phyloP scores from a whole-genome alignment of 2,888 invertebrate species.

The Clanis bilineata region DNA sequence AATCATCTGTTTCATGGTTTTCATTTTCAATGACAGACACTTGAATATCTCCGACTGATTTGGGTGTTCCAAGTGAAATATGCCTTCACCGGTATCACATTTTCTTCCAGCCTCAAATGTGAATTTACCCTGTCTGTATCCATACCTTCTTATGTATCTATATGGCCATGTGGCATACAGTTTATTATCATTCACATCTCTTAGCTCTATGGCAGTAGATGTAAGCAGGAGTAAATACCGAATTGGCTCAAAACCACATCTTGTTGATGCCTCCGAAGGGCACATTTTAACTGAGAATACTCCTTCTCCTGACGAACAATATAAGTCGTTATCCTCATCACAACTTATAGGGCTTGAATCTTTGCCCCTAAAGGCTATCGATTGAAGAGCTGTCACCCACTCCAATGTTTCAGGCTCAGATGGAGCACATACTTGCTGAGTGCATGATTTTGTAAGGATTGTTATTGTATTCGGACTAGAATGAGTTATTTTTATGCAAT shows the following conservation, averaged over 20 bases:
- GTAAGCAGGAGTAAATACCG: conserved; percentile 89
- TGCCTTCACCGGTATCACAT: conserved; percentile 92
- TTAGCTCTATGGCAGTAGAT: conserved; percentile 88
- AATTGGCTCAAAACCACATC: conserved; percentile 88
- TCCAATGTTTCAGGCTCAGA: conserved; percentile 87
- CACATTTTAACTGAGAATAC: conserved; percentile 90
- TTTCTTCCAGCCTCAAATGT: conserved; percentile 94
- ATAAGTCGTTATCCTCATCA: conserved; percentile 94
- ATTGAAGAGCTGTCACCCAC: conserved; percentile 91
- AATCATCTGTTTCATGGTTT: conserved; percentile 92
- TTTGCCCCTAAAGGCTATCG: conserved; percentile 89
- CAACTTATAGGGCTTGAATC: conserved; percentile 83
- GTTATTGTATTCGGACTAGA: conserved; percentile 83
- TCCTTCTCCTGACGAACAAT: conserved; percentile 92
- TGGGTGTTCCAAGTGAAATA: conserved; percentile 89
- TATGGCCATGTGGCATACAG: conserved; percentile 92
- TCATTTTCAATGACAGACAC: conserved; percentile 92
- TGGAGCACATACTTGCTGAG: conserved; percentile 81
- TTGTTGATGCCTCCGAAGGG: conserved; percentile 89
- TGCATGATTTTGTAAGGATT: conserved; percentile 89
- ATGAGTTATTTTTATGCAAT: conserved; percentile 92
- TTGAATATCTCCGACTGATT: conserved; percentile 92
- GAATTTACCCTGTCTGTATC: conserved; percentile 92
- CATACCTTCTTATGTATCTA: conserved; percentile 91
- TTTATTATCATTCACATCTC: conserved; percentile 84